Evolutionary conservation across 2,797 vertebrate species (phyloP), one percentile per base, ranked within the genome.

Genomic region (Leontopithecus rosalia): DNA sequence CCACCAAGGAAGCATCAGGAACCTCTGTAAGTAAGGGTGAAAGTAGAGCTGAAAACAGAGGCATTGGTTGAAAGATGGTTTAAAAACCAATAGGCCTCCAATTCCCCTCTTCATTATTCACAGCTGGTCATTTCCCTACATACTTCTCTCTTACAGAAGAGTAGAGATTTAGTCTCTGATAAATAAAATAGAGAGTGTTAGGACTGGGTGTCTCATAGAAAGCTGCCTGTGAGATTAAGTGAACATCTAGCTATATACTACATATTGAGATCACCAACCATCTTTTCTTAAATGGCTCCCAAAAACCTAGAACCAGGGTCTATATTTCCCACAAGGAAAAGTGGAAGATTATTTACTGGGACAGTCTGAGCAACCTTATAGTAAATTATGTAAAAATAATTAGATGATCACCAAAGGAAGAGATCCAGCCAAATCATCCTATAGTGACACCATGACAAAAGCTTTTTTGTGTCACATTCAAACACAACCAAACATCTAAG

Each of bases 401-500:
- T 81, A 86, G 19, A 20, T n/a, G 28, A 85, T 81, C 75, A 95
- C 43, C n/a, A 75, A 84, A 57, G 36, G 39, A 92, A 85, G 30
- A 30, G 28, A 80, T 57, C 2, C 39, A 92, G 43, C 11, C 52
- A 84, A 84, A 80, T 57, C 36, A 76, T 57, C 15, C 11, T 11
- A 76, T 26, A 88, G 22, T n/a, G 73, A 11, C 43, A 24, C 43
- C 61, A 70, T 57, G 52, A 43, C 43, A 39, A 91, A 90, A 20
- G 22, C 30, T 1, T 43, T 80, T 84, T 67, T 83, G 55, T 43
- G 36, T 64, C 14, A 5, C 22, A 75, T 41, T 81, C 64, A 86
- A 91, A 88, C 50, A 75, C 36, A 95, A 88, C 9, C 76, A 91
- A 82, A 84, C n/a, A 95, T 61, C 36, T 26, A 94, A 94, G 39